These are phyloP conservation scores for Riparia riparia DNA, from an alignment of 2,113 vertebrate genomes.

Conservation along the genomic window DNA sequence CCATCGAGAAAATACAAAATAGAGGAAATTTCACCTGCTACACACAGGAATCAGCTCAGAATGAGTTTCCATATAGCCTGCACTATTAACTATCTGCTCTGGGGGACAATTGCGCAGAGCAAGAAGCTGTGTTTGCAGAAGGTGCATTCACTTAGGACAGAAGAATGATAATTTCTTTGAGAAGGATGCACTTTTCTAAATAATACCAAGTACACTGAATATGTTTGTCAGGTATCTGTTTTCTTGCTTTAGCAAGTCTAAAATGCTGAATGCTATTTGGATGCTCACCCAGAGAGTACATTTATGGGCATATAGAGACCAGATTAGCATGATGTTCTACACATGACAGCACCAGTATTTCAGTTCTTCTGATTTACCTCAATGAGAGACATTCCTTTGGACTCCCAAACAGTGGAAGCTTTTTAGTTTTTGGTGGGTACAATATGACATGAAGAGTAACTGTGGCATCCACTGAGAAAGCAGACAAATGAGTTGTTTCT, in stretches of 20 bases:
- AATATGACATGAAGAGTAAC: not conserved
- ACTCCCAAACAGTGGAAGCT: not conserved
- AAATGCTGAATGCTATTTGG: not conserved
- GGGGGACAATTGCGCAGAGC: not conserved
- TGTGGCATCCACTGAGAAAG: not conserved
- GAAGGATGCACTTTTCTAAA: not conserved
- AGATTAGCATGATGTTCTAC: not conserved
- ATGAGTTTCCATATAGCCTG: not conserved
- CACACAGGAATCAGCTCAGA: not conserved
- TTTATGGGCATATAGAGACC: not conserved
- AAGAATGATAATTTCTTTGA: not conserved
- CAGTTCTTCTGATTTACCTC: not conserved
- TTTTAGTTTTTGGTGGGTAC: not conserved
- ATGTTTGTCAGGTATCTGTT: not conserved
- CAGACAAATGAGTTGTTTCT: not conserved
- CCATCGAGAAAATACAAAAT: not conserved
- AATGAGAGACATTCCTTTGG: not conserved
- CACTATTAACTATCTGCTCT: not conserved
- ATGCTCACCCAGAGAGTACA: not conserved
- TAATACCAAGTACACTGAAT: not conserved
- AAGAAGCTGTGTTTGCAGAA: not conserved
- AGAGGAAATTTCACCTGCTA: not conserved
- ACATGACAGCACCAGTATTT: not conserved
- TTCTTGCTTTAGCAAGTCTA: not conserved
- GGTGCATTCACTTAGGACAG: accelerated